These are phyloP conservation scores for Drosophila meridiana DNA, from an alignment of 2,888 invertebrate species.

Conservation along the genomic window DNA sequence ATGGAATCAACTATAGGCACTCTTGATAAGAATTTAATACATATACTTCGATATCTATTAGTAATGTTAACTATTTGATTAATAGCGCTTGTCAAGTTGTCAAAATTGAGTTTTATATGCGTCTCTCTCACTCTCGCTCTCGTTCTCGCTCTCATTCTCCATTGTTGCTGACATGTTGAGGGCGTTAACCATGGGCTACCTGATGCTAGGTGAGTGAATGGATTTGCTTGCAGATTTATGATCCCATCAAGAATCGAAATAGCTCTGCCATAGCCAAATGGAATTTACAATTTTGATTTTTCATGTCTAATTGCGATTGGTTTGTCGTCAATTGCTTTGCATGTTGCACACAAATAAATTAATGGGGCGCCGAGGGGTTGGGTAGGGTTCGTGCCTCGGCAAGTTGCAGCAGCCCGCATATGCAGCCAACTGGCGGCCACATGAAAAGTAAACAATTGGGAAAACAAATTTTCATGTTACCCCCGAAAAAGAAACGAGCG, in stretches of 20 bases:
- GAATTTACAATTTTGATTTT: conserved; percentile 62
- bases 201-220: conserved; percentile 36
- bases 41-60: conserved; percentile 5
- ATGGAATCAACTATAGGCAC: not conserved
- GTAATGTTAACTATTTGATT: conserved; percentile 43
- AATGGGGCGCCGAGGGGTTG: conserved; percentile 36
- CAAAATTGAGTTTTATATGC: conserved; percentile 9
- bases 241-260: not conserved
- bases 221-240: conserved; percentile 41
- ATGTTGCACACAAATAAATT: conserved; percentile 84
- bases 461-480: conserved; percentile 21
- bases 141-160: conserved; percentile 4
- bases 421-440: conserved; percentile 55
- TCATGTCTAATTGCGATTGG: conserved; percentile 84
- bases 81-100: conserved; percentile 52
- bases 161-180: conserved; percentile 48
- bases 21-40: conserved; percentile 9
- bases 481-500: conserved; percentile 33
- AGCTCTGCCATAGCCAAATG: not conserved
- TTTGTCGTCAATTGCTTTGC: conserved; percentile 83
- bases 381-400: not conserved
- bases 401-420: conserved; percentile 58
- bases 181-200: conserved; percentile 59
- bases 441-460: conserved; percentile 57
- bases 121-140: conserved; percentile 6